Base-by-base conservation (phyloP, 1,140 invertebrate species). In the Stenopsyche tienmushanensis region DNA sequence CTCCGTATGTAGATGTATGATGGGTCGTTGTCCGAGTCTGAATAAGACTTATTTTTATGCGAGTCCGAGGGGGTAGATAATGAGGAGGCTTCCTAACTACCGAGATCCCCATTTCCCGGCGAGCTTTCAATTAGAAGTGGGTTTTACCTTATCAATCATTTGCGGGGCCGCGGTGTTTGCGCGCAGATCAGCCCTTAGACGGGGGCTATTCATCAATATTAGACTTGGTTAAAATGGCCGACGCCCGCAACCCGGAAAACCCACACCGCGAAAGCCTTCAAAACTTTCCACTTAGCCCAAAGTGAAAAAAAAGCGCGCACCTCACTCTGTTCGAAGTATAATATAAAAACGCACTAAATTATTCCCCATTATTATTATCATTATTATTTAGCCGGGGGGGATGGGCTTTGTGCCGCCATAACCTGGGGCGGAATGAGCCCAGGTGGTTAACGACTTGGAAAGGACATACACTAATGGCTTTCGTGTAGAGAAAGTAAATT, bases 131-230 rank as follows among this genome's bases (percentile, higher is more conserved):
- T 70, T 70, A 70, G 65, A 63, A 58, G 62, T 64, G 64, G 62
- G 62, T 60, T 66, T 69, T 66, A 58, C 68, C 68, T 70, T 66
- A 70, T 70, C 68, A 70, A 70, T 70, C 68, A 70, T 66, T 66
- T 49, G 57, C 55, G 63, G 49, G 47, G n/a, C 52, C 62, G 54
- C 52, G 60, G 39, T 57, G 9, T n/a, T n/a, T n/a, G 62, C 55
- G 49, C 24, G 45, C 25, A 45, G 17, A 44, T 10, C 62, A 47
- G 26, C 47, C 57, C 52, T 53, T 26, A 29, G 5, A 17, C 52
- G 45, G n/a, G 62, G 55, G 62, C 68, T 58, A 70, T 70, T 70
- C 68, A 70, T 70, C 68, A 66, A 70, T 70, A 70, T 70, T 70
- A 70, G 68, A 64, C 58, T 66, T 62, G 45, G 68, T 66, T 70